Evolutionary conservation across 1,140 invertebrate species (phyloP), one percentile per base, ranked within the genome.

Genomic region (Papilio helenus): DNA sequence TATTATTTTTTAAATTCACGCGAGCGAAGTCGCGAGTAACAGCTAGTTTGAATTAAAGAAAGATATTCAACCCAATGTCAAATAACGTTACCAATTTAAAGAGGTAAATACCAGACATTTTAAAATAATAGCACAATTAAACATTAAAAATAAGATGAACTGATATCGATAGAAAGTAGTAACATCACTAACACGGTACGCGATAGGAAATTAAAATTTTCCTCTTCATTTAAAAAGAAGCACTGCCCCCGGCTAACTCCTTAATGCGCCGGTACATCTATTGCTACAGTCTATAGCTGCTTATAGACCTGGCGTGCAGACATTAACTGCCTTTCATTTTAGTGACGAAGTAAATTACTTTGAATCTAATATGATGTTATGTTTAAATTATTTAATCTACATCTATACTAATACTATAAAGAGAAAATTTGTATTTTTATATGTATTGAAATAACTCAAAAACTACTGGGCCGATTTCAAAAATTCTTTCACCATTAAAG

Each of bases 201-300:
- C 92, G 92, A 94, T 94, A 94, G 93, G 93, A 94, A 94, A 94
- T 94, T 94, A 93, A 94, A 94, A 94, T 94, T 93, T 94, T 94
- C 93, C 93, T 93, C 93, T 93, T 93, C 93, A 94, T 94, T 94
- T 94, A 93, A 94, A 89, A 94, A 94, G 93, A 93, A 93, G 93
- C 89, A 88, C 82, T 87, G 93, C 93, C 93, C 82, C 83, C 78
- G 92, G 93, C 91, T 93, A 93, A 90, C 92, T 93, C 91, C 92
- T 94, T 94, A 93, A 93, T 92, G 92, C 87, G 86, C 76, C 79
- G 78, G 84, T 89, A 89, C 90, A 90, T 93, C 92, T 90, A 92
- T 91, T 86, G 86, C 83, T 5, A 55, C 86, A 81, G 84, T 80
- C 80, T 80, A 84, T 88, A 88, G 82, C 83, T 85, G 74, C 23